Evolutionary conservation across 2,113 vertebrate species (phyloP).

Genomic region (Periophthalmus modestus): DNA sequence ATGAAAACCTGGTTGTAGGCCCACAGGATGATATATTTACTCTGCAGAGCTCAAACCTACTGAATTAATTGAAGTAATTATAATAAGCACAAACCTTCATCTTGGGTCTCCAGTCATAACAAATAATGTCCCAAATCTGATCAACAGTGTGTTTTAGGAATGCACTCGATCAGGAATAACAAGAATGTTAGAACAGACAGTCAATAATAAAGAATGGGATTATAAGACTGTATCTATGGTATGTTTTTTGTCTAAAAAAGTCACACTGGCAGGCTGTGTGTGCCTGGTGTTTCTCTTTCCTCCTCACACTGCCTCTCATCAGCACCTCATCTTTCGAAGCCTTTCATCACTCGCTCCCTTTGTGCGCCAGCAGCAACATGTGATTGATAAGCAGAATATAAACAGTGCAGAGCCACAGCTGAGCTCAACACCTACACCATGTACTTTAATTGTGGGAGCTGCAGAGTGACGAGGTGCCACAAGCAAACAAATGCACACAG

Average conservation of each 20-base stretch:
- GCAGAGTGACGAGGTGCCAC: constrained; percentile 1
- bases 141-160: too few species aligned
- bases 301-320: constrained; percentile 19
- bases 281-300: background rate
- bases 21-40: too few species aligned
- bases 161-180: too few species aligned
- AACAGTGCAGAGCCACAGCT: constrained; percentile 33
- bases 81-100: too few species aligned
- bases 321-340: constrained; percentile 40
- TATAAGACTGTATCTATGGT: background rate
- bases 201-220: too few species aligned
- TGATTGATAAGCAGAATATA: constrained; percentile 59
- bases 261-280: background rate
- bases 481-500: background rate
- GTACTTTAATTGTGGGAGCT: constrained; percentile 22
- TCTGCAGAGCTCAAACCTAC: too few species aligned
- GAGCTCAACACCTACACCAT: constrained; percentile 33
- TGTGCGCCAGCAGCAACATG: constrained; percentile 40
- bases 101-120: too few species aligned
- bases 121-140: too few species aligned
- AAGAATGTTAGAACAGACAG: too few species aligned
- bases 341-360: constrained; percentile 44
- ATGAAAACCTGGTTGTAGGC: too few species aligned
- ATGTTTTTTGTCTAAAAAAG: background rate
- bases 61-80: too few species aligned